phyloP scores from a whole-genome alignment of 1,140 invertebrate species.

The Danaus melanippus region DNA sequence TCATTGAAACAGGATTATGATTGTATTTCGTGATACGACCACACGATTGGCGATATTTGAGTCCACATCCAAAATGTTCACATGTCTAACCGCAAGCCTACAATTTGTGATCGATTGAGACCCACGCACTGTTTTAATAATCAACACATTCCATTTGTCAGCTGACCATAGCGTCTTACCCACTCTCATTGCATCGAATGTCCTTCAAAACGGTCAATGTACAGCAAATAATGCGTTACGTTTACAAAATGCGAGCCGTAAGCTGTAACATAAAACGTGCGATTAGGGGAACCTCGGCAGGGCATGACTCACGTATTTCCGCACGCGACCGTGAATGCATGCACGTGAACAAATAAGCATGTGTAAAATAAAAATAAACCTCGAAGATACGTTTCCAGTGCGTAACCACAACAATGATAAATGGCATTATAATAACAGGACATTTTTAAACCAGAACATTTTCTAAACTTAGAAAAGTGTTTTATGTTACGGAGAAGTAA shows the following conservation, averaged over 20 bases:
- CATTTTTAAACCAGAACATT: background rate
- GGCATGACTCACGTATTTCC: conserved; percentile 47
- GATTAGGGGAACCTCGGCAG: conserved; percentile 34
- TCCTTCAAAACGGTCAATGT: conserved; percentile 11
- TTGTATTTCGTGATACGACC: conserved; percentile 29
- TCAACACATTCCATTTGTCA: conserved; percentile 8
- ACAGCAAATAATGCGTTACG: conserved; percentile 3
- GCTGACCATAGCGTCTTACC: conserved; percentile 6
- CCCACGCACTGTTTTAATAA: conserved; percentile 17
- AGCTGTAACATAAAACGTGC: conserved; percentile 5
- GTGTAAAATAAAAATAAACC: conserved; percentile 8
- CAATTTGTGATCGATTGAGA: conserved; percentile 30
- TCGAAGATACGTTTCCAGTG: conserved; percentile 1
- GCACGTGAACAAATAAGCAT: conserved; percentile 23
- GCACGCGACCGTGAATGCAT: conserved; percentile 45
- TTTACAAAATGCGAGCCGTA: conserved; percentile 4
- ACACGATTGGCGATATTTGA: conserved; percentile 25
- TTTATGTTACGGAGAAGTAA: too few relatives aligned
- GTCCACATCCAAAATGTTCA: conserved; percentile 28
- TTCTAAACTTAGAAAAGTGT: too few relatives aligned
- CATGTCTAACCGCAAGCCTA: conserved; percentile 27
- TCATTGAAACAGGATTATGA: conserved; percentile 4
- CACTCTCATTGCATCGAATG: background rate
- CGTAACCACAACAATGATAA: conserved; percentile 7
- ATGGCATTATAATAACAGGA: conserved; percentile 1